These are phyloP conservation scores for Clavelina lepadiformis DNA, from an alignment of 23 tunicate genomes.

Conservation along the genomic window DNA sequence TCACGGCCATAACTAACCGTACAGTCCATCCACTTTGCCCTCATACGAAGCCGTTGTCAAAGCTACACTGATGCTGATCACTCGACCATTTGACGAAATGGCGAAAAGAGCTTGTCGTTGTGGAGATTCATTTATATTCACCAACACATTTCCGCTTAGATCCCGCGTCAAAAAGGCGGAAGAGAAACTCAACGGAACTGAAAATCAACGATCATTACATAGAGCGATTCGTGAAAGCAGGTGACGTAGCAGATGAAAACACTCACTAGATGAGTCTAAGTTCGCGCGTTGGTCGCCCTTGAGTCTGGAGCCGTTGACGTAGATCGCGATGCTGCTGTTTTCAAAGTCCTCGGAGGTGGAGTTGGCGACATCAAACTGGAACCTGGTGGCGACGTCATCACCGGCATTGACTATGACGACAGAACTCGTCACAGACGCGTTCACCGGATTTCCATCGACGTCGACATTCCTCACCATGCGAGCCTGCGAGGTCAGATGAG, in stretches of 20 bases:
- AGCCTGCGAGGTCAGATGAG: slow-evolving; percentile 11
- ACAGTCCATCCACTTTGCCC: slow-evolving; percentile 11
- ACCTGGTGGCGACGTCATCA: not conserved
- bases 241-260: no score
- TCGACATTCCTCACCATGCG: slow-evolving; percentile 30
- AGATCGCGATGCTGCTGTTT: slow-evolving; percentile 18
- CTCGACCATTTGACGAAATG: no score
- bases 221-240: no score
- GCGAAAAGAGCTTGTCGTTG: no score
- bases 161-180: no score
- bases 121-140: no score
- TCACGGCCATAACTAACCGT: slow-evolving; percentile 17
- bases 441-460: slow-evolving; percentile 12
- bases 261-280: no score
- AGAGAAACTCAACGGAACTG: no score
- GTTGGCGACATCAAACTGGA: slow-evolving; percentile 11
- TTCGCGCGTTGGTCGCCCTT: not conserved
- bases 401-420: slow-evolving; percentile 12
- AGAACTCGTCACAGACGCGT: slow-evolving; percentile 26
- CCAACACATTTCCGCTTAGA: no score
- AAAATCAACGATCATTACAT: no score
- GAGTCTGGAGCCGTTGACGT: slow-evolving; percentile 25
- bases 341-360: slow-evolving; percentile 3
- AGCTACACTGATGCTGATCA: no score
- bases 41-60: no score